These are phyloP conservation scores for Scaptomyza caliginosa DNA, from an alignment of 2,888 invertebrate genomes.

Conservation along the genomic window DNA sequence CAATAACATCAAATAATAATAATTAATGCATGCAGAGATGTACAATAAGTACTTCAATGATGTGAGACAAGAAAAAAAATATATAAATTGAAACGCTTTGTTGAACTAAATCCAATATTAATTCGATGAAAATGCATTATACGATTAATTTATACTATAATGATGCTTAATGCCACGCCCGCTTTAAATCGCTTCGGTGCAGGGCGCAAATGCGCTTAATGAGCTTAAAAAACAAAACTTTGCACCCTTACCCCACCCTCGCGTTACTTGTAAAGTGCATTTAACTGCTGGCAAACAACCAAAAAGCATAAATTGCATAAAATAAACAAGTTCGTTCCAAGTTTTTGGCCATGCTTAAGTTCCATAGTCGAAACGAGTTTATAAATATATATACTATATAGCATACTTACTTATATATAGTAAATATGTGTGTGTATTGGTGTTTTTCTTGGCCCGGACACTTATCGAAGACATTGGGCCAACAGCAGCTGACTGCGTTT, in stretches of 20 bases:
- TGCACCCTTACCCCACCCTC: background rate
- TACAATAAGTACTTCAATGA: constrained; percentile 1
- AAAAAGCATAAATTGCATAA: constrained; percentile 39
- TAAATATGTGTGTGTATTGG: background rate
- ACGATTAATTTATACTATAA: constrained; percentile 58
- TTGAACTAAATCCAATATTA: constrained; percentile 62
- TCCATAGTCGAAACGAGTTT: background rate
- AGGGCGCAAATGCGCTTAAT: constrained; percentile 61
- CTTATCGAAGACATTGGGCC: constrained; percentile 60
- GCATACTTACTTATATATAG: background rate
- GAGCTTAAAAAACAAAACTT: constrained; percentile 52
- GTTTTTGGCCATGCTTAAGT: constrained; percentile 21
- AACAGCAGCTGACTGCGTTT: constrained; percentile 36
- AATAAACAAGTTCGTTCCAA: constrained; percentile 40
- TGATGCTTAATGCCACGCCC: constrained; percentile 23
- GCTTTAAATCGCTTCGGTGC: constrained; percentile 54
- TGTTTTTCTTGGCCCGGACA: constrained; percentile 27
- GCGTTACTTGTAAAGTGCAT: background rate
- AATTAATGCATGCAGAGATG: background rate
- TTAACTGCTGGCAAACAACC: constrained; percentile 18
- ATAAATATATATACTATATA: constrained; percentile 9
- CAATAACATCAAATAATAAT: constrained; percentile 7
- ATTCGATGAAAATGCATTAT: constrained; percentile 64
- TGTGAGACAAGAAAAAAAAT: constrained; percentile 5
- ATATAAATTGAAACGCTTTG: constrained; percentile 14